Base-by-base conservation (phyloP, 2,113 vertebrate genomes). In the Spea bombifrons region DNA sequence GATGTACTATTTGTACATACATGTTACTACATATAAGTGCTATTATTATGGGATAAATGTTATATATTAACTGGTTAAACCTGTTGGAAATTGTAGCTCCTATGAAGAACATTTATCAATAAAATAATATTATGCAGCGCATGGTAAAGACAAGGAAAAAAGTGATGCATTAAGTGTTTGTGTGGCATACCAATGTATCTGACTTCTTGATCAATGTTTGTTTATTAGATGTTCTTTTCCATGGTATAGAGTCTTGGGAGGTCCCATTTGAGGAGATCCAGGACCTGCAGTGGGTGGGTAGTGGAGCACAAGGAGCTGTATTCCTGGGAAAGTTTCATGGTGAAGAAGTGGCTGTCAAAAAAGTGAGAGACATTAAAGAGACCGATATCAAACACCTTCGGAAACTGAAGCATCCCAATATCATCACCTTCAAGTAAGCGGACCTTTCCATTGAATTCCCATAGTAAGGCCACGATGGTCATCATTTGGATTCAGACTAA, bases 211-310 rank as follows among this genome's bases (percentile, higher is more conserved):
- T 3, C 8, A 59, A 30, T 30, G 30, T 30, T 30, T 30, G 30
- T 30, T 30, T 30, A 30, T 30, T 30, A 30, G 30, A 30, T 30
- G 30, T 30, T 30, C 30, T 30, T 75, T 81, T 81, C 67, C 59
- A 85, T 71, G 75, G 78, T 73, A 0, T 88, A 93, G 92, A 92
- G 79, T 89, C 90, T 4, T 98, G 97, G 97, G 97, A 99, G 86
- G 94, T 99, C 65, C 96, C 97, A 0, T 99, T 99, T 13, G 97
- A 99, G 88, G 97, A 99, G 92, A 99, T 99, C 87, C 96, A 96
- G 52, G 97, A 99, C 90, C 93, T 99, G 85, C 96, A 99, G 92
- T 99, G 97, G 97, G 96, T 99, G 76, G 97, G 96, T 88, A 97
- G 96, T 2, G 97, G 96, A 53, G 97, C 96, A 0, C 97, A 99